Percentiles rank a stretch among this genome's conserved stretches.
phyloP scores from a whole-genome alignment of 2,888 invertebrate genomes.

The Melitaea athalia region DNA sequence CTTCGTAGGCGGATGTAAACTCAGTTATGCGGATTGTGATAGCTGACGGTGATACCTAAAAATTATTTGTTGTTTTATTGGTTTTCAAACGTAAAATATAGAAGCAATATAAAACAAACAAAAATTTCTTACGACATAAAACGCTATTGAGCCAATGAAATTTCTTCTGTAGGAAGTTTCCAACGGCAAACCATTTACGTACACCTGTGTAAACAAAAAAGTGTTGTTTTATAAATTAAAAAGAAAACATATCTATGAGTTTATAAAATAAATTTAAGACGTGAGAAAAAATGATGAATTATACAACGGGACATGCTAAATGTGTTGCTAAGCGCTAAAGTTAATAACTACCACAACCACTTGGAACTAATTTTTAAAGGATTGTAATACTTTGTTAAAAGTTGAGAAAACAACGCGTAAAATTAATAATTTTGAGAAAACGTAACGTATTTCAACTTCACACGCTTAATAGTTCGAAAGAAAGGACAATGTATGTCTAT shows the following conservation, averaged over 20 bases:
- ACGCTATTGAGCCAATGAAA: constrained; percentile 43
- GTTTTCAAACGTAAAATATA: not conserved
- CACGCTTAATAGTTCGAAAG: no score
- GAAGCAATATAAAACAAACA: not conserved
- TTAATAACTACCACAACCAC: not conserved
- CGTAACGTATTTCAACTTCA: no score
- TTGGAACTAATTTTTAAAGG: not conserved
- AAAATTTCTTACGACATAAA: constrained; percentile 47
- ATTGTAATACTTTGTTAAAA: no score
- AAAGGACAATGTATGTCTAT: no score
- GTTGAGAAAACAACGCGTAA: no score
- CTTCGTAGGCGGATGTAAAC: constrained; percentile 48
- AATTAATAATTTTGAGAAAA: no score
- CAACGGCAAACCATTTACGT: constrained; percentile 54
- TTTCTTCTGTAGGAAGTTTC: constrained; percentile 44
- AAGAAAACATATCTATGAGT: no score
- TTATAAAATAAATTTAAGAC: no score
- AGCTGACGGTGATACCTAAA: constrained; percentile 41
- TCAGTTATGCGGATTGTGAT: constrained; percentile 51
- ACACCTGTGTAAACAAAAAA: constrained; percentile 44
- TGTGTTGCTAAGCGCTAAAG: no score
- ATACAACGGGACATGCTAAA: no score
- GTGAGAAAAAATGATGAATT: no score
- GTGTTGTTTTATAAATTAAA: no score
- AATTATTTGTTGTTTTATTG: not conserved